phyloP scores from a whole-genome alignment of 1,140 invertebrate species.

The Drosophila asahinai region DNA sequence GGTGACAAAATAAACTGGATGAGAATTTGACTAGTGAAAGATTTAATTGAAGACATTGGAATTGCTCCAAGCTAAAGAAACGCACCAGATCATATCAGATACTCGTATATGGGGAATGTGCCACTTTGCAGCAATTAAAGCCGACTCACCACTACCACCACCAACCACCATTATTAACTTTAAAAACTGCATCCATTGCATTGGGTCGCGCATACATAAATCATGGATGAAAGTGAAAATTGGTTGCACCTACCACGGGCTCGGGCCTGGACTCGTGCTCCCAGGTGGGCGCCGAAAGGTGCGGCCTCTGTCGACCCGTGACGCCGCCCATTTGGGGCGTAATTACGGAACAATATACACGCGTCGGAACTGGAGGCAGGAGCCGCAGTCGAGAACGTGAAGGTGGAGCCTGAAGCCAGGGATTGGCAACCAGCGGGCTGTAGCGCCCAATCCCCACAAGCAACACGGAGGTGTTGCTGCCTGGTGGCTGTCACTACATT shows the following conservation, averaged over 20 bases:
- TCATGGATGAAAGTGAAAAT: slow-evolving; percentile 63
- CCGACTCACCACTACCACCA: neutral
- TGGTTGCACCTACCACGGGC: slow-evolving; percentile 40
- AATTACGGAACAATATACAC: slow-evolving; percentile 67
- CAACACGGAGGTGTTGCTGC: slow-evolving; percentile 5
- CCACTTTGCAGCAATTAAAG: slow-evolving; percentile 21
- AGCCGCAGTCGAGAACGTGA: neutral
- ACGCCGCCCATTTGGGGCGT: slow-evolving; percentile 33
- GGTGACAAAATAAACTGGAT: too few species aligned
- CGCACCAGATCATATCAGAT: too few species aligned
- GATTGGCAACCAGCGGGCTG: neutral
- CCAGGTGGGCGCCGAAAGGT: slow-evolving; percentile 46
- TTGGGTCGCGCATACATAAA: slow-evolving; percentile 48
- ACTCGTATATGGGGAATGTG: too few species aligned
- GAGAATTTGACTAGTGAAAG: too few species aligned
- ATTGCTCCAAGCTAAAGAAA: too few species aligned
- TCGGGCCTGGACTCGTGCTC: slow-evolving; percentile 12
- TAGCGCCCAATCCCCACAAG: slow-evolving; percentile 21
- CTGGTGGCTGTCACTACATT: slow-evolving; percentile 4
- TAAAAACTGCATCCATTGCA: slow-evolving; percentile 40
- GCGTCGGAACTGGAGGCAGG: slow-evolving; percentile 9
- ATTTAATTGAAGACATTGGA: too few species aligned
- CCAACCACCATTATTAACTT: slow-evolving; percentile 36
- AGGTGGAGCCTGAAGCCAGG: slow-evolving; percentile 10
- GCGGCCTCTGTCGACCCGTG: slow-evolving; percentile 15